Percentiles rank a stretch among this genome's conserved stretches.
These are phyloP conservation scores for Hylia prasina DNA, from an alignment of 2,113 vertebrate genomes.

Conservation along the genomic window DNA sequence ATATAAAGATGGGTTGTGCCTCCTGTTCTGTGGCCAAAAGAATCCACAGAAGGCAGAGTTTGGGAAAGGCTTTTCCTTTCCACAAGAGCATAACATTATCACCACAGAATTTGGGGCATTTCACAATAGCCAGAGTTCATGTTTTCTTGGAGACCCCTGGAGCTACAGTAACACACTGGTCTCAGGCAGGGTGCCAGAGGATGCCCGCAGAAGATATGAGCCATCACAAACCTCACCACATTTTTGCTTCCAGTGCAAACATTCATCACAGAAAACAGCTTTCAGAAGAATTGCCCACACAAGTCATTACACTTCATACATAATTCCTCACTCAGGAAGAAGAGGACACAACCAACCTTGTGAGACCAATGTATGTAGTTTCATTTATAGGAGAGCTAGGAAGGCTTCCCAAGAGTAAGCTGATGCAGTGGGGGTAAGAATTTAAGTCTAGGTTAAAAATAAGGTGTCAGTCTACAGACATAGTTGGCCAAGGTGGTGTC, in stretches of 20 bases:
- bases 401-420: not conserved
- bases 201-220: not conserved
- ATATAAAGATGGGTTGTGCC: not conserved
- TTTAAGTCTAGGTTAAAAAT: not conserved
- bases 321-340: not conserved
- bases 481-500: not conserved
- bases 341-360: not conserved
- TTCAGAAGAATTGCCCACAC: not conserved
- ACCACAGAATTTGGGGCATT: not conserved
- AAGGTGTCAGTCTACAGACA: rapidly evolving
- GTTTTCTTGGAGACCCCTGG: not conserved
- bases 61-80: not conserved
- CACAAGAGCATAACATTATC: not conserved
- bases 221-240: not conserved
- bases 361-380: not conserved
- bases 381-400: not conserved
- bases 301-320: not conserved
- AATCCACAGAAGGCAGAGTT: not conserved
- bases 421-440: not conserved
- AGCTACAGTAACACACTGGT: not conserved
- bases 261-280: not conserved
- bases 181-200: not conserved
- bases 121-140: not conserved
- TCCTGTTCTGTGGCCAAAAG: not conserved
- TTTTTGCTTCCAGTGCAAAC: not conserved